Conservation (phyloP, 2,888 invertebrate species). For the Melieria picta region DNA sequence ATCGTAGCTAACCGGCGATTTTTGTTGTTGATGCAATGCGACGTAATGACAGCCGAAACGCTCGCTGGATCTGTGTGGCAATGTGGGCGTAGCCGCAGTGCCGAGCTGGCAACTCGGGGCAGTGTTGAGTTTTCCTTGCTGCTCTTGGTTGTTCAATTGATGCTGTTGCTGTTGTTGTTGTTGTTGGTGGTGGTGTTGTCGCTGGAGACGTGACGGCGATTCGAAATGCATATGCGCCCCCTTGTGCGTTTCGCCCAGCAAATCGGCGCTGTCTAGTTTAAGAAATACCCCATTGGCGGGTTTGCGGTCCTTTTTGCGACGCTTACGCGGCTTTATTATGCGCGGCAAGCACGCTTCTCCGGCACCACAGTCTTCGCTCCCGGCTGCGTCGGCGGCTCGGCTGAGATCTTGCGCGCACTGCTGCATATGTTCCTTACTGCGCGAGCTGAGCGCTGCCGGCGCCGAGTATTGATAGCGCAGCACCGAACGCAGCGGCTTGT, state of each 20-base stretch:
- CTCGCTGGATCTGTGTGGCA: no score
- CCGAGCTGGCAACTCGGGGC: no score
- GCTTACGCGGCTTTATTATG: constrained; percentile 88
- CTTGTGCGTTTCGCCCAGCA: background rate
- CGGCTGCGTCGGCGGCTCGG: no score
- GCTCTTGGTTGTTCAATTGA: background rate
- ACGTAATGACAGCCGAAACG: no score
- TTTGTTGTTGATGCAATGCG: no score
- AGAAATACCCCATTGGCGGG: constrained; percentile 68
- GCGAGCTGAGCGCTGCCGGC: constrained; percentile 46
- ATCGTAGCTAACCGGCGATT: no score
- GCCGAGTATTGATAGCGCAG: constrained; percentile 59
- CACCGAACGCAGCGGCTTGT: constrained; percentile 46
- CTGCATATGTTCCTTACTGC: constrained; percentile 39
- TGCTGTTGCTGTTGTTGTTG: constrained; percentile 31
- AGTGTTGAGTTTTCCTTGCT: no score
- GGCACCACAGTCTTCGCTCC: constrained; percentile 64
- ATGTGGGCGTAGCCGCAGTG: no score
- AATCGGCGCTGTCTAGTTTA: constrained; percentile 14
- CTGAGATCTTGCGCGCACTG: constrained; percentile 3
- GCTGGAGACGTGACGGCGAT: constrained; percentile 25
- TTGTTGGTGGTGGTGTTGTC: constrained; percentile 38
- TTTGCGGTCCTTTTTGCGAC: constrained; percentile 89
- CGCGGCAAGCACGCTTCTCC: constrained; percentile 77
- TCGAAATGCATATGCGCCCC: background rate